Base-by-base conservation (phyloP, 2,888 invertebrate genomes). In the Geophilus truncorum region DNA sequence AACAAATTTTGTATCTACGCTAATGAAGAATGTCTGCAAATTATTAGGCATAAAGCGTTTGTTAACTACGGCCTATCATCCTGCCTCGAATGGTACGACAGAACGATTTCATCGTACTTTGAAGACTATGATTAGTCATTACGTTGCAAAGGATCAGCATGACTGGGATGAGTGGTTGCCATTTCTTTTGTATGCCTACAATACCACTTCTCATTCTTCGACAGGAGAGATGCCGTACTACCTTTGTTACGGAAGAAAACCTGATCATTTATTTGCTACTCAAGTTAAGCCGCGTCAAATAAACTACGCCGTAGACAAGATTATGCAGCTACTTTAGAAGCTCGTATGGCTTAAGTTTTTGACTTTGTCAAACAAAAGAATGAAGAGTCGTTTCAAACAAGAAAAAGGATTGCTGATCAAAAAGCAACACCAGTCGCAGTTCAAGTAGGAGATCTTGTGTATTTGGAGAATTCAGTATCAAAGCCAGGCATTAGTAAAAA, bases 151-250 rank as follows among this genome's bases (percentile, higher is more conserved):
- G 7, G 45, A 83, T 30, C 85, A 84, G 28, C 32, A 18, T 6
- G 80, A 84, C 36, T 85, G 85, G 85, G 85, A 85, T 80, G 6
- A 81, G 12, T 81, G 81, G 62, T 70, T 85, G 6, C 82, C 81
- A 3, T 81, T 82, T 30, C 81, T 84, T 4, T 77, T 82, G 6
- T 84, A 83, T 80, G 84, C 84, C 2, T 84, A 84, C 77, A 82
- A 84, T 18, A 80, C 82, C 1, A 82, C 81, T 4, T 30, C 78
- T 4, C 82, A 84, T 30, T 32, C 82, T 4, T 80, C 81, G 7
- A 84, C 84, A 9, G 79, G 80, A 0, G 77, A 82, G 51, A 82
- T 82, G 4, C 84, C 84, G 7, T 83, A 82, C 21, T 32, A 5
- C 15, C 21, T 77, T 2, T 2, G 18, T 3, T 77, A 77, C 10